Evolutionary conservation across 2,113 vertebrate species (phyloP).

Genomic region (Neodon shergylaensis): DNA sequence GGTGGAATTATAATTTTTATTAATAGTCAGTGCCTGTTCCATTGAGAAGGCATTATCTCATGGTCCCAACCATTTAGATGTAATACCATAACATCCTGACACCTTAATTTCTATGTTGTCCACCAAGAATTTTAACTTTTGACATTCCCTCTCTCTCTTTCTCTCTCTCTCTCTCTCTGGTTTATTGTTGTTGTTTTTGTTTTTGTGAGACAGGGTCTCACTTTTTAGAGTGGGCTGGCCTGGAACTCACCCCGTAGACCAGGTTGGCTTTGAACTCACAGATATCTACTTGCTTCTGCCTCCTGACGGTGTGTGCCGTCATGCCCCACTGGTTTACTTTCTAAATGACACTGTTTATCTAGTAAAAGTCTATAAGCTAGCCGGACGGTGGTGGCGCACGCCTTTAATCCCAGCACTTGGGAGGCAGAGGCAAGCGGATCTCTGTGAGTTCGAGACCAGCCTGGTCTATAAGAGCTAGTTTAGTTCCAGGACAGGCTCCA

Average conservation of each 20-base stretch:
- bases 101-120: background rate
- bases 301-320: background rate
- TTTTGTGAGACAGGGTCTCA: background rate
- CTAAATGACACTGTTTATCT: background rate
- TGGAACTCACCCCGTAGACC: background rate
- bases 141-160: background rate
- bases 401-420: too few species aligned
- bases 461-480: too few species aligned
- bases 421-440: too few species aligned
- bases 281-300: background rate
- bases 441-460: too few species aligned
- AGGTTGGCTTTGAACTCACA: background rate
- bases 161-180: background rate
- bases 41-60: background rate
- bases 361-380: background rate
- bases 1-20: background rate
- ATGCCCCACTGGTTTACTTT: background rate
- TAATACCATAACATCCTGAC: background rate
- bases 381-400: too few species aligned
- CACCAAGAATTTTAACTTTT: background rate
- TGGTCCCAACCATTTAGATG: background rate
- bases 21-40: background rate
- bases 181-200: background rate
- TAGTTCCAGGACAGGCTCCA: too few species aligned
- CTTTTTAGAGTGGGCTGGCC: background rate